Evolutionary conservation across 2,113 vertebrate species (phyloP).

Genomic region (Deroptyus accipitrinus): DNA sequence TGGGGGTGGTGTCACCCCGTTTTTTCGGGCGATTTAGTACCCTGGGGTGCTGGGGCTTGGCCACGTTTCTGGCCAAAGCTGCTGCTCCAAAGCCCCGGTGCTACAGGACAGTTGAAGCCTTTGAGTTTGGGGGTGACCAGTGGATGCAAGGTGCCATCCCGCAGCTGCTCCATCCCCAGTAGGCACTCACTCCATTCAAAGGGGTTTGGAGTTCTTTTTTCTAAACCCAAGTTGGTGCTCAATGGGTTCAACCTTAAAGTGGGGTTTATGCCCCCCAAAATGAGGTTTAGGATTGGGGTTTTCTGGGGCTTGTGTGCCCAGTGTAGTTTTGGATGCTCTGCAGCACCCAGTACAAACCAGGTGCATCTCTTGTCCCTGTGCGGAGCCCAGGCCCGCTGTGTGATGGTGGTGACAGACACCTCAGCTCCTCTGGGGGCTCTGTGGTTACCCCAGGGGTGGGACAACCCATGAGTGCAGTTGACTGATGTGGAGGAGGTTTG

Average conservation of each 20-base stretch:
- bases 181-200: background rate
- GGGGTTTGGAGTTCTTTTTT: background rate
- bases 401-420: background rate
- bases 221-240: background rate
- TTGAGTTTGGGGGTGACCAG: background rate
- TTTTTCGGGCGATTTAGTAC: background rate
- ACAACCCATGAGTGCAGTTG: rapidly evolving
- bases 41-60: background rate
- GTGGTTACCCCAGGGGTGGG: background rate
- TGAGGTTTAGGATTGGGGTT: background rate
- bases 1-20: background rate
- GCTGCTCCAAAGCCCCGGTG: rapidly evolving
- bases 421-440: background rate
- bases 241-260: background rate
- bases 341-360: background rate
- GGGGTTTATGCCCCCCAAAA: background rate
- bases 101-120: rapidly evolving
- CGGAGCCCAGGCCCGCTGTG: rapidly evolving
- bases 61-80: rapidly evolving
- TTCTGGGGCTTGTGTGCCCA: background rate
- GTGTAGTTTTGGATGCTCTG: background rate
- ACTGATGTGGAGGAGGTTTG: background rate
- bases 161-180: rapidly evolving
- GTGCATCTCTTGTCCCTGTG: rapidly evolving
- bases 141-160: rapidly evolving